A percentile compares a stretch with the other conserved stretches of the same genome.
phyloP scores from a whole-genome alignment of 2,113 vertebrate species.

The Oenanthe melanoleuca region DNA sequence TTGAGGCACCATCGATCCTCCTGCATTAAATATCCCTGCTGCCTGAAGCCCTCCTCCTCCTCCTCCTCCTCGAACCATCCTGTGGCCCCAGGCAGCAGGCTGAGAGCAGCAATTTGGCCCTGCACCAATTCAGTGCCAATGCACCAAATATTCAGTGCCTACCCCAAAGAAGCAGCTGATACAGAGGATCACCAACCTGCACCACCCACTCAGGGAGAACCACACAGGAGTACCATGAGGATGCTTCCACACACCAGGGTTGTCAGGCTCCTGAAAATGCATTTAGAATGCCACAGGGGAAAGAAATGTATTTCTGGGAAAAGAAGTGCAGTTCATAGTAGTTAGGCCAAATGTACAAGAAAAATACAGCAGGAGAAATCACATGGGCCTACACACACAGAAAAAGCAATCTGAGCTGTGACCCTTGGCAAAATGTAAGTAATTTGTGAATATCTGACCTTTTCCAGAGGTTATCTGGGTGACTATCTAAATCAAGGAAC shows the following conservation, averaged over 20 bases:
- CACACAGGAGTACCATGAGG: not conserved
- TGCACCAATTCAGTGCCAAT: not conserved
- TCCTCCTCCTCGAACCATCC: not conserved
- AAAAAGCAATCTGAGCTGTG: not conserved
- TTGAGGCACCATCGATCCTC: not conserved
- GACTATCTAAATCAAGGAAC: not conserved
- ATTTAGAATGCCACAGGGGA: not conserved
- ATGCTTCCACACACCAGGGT: not conserved
- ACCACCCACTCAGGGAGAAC: not conserved
- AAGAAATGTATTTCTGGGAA: not conserved
- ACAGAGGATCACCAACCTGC: not conserved
- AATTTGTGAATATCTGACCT: not conserved
- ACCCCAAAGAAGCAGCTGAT: not conserved
- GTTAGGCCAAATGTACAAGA: not conserved
- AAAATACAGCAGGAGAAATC: not conserved
- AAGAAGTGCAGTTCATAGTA: not conserved
- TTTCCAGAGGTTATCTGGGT: not conserved
- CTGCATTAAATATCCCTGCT: not conserved
- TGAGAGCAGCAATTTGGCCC: not conserved
- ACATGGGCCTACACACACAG: fast-evolving
- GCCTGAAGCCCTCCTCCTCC: not conserved
- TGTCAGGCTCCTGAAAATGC: not conserved
- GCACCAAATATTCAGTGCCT: not conserved
- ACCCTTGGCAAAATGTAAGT: not conserved
- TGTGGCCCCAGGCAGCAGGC: not conserved